These are phyloP conservation scores for Nasonia longicornis DNA, from an alignment of 1,140 invertebrate genomes.

Conservation along the genomic window DNA sequence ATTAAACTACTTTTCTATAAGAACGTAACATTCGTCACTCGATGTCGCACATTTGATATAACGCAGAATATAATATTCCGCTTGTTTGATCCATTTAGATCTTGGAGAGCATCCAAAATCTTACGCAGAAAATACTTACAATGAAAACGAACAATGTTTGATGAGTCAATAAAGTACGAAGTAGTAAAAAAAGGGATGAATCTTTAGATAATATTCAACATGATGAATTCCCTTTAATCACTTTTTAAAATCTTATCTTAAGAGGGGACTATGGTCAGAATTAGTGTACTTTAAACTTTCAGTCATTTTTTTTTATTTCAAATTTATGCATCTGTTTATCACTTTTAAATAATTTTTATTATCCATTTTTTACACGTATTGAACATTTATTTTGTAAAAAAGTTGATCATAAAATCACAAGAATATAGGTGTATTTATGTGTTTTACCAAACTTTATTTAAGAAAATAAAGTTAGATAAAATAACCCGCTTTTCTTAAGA, in stretches of 20 bases:
- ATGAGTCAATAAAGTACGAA: constrained; percentile 38
- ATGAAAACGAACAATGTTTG: constrained; percentile 38
- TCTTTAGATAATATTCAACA: constrained; percentile 7
- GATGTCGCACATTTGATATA: constrained; percentile 35
- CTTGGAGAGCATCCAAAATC: constrained; percentile 11
- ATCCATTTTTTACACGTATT: background rate
- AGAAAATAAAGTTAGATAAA: background rate
- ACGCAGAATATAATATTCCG: constrained; percentile 32
- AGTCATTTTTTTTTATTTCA: background rate
- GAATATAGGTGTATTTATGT: background rate
- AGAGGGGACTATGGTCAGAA: constrained; percentile 12
- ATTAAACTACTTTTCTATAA: constrained; percentile 43
- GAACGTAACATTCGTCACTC: constrained; percentile 40
- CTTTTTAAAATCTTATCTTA: constrained; percentile 17
- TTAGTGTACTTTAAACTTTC: constrained; percentile 8
- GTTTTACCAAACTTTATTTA: background rate
- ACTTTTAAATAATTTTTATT: constrained; percentile 26
- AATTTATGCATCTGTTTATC: background rate
- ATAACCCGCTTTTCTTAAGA: background rate
- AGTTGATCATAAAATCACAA: constrained; percentile 14
- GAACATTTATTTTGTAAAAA: background rate
- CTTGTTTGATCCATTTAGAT: constrained; percentile 25
- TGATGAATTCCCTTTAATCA: background rate
- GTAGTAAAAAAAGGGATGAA: constrained; percentile 18
- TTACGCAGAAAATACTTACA: constrained; percentile 37